These are phyloP conservation scores for Dorcus hopei DNA, from an alignment of 2,888 invertebrate species.

Conservation along the genomic window DNA sequence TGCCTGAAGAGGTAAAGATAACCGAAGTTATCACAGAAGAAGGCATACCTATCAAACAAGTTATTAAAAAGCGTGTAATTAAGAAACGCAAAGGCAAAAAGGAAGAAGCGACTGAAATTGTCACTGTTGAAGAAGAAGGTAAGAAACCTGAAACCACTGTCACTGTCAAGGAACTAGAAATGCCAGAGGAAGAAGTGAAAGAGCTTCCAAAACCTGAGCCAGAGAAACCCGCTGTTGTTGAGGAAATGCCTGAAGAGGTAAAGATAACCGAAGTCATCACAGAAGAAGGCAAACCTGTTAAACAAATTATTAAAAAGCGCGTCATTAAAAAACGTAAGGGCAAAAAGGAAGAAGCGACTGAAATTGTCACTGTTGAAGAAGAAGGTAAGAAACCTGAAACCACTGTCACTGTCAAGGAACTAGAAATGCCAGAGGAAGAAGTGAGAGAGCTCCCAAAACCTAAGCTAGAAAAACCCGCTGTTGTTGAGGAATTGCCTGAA, in stretches of 20 bases:
- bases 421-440: slow-evolving; percentile 36
- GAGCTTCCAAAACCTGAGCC: slow-evolving; percentile 28
- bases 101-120: slow-evolving; percentile 41
- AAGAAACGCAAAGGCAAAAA: slow-evolving; percentile 43
- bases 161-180: slow-evolving; percentile 31
- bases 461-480: slow-evolving; percentile 15
- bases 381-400: slow-evolving; percentile 48
- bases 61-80: slow-evolving; percentile 37
- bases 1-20: slow-evolving; percentile 43
- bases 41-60: slow-evolving; percentile 33
- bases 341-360: slow-evolving; percentile 41
- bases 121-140: slow-evolving; percentile 36
- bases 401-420: slow-evolving; percentile 46
- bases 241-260: slow-evolving; percentile 30
- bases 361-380: slow-evolving; percentile 43
- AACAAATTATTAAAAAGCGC: slow-evolving; percentile 28
- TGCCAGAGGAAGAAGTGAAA: neutral
- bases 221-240: slow-evolving; percentile 21
- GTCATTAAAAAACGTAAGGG: neutral
- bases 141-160: slow-evolving; percentile 34
- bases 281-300: slow-evolving; percentile 20
- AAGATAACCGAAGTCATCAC: slow-evolving; percentile 33
- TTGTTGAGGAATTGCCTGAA: slow-evolving; percentile 19
- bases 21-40: slow-evolving; percentile 27
- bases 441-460: slow-evolving; percentile 16